These are phyloP conservation scores for Antechinus flavipes DNA, from an alignment of 2,113 vertebrate genomes.

Conservation along the genomic window DNA sequence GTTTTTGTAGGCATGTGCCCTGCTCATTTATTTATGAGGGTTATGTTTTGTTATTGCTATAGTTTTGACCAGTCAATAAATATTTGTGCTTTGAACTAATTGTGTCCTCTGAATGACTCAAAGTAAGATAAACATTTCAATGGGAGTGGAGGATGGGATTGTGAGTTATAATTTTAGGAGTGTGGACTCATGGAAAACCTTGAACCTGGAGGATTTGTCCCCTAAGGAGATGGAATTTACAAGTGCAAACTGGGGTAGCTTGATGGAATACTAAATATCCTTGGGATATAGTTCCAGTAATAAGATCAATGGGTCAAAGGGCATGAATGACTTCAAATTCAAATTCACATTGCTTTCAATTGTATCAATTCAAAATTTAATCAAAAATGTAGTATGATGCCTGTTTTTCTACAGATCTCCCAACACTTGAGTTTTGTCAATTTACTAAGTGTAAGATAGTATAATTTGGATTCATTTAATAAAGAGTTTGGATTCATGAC, in stretches of 20 bases:
- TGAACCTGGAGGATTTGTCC: not conserved
- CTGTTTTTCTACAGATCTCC: not conserved
- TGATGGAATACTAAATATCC: not conserved
- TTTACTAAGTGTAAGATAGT: not conserved
- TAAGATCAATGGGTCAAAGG: not conserved
- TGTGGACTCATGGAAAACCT: not conserved
- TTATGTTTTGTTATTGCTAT: not conserved
- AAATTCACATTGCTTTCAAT: not conserved
- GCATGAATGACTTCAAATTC: not conserved
- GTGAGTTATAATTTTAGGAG: not conserved
- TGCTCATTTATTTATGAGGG: not conserved
- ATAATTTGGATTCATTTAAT: not conserved
- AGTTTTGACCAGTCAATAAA: not conserved
- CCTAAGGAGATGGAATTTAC: not conserved
- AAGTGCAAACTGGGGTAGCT: not conserved
- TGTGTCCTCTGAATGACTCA: not conserved
- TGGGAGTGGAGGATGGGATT: not conserved
- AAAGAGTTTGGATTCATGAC: not conserved
- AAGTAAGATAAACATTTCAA: not conserved
- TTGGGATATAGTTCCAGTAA: not conserved
- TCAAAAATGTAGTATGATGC: not conserved
- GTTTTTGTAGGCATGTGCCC: not conserved
- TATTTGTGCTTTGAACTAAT: not conserved
- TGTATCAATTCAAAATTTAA: not conserved
- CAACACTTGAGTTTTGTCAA: not conserved